These are phyloP conservation scores for Plumapathes pennacea DNA, from an alignment of 92 coral and sea anemone genomes.

Conservation along the genomic window DNA sequence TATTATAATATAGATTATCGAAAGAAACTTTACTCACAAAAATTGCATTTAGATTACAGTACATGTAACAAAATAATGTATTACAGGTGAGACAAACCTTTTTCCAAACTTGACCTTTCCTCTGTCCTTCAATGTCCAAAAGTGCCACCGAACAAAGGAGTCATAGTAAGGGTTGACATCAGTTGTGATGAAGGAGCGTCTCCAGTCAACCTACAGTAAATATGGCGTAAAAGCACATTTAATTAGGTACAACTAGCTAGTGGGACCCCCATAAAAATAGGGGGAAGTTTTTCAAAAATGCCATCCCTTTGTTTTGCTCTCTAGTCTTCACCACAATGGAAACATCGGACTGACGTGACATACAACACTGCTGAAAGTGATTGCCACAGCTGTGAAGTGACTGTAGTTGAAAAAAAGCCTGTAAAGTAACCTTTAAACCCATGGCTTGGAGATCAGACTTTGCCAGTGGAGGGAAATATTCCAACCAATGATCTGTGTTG, in stretches of 20 bases:
- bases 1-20: not conserved
- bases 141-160: conserved; percentile 99
- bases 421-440: conserved; percentile 99
- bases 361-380: not conserved
- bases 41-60: too few species aligned
- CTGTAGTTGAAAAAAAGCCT: too few species aligned
- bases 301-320: too few species aligned
- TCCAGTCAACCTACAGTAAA: conserved; percentile 99
- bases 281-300: too few species aligned
- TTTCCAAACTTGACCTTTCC: conserved; percentile 99
- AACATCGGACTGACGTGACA: too few species aligned
- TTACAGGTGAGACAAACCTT: conserved; percentile 74
- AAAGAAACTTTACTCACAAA: not conserved
- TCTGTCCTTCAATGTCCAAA: conserved; percentile 89
- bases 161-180: conserved; percentile 96
- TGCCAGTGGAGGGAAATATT: conserved; percentile 91
- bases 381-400: too few species aligned
- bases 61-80: too few species aligned
- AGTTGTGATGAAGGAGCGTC: conserved; percentile 92
- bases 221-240: too few species aligned
- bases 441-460: conserved; percentile 81
- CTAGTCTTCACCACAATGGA: too few species aligned
- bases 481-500: conserved; percentile 86
- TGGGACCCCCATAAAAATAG: too few species aligned
- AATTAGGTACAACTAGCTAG: too few species aligned